phyloP scores from a whole-genome alignment of 2,113 vertebrate species.

The Sigmodon hispidus region DNA sequence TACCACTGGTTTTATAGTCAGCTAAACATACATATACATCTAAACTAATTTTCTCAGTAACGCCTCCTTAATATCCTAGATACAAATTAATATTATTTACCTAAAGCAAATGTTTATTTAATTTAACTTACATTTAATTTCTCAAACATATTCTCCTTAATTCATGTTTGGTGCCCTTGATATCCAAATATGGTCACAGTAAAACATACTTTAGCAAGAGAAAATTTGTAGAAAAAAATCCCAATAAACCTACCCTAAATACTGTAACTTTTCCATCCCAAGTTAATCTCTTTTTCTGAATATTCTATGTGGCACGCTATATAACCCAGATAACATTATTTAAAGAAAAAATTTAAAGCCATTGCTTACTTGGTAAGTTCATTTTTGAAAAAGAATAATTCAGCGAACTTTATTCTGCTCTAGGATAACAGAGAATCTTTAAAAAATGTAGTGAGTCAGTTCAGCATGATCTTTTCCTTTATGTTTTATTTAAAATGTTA shows the following conservation, averaged over 20 bases:
- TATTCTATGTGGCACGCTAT: background rate
- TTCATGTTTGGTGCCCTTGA: constrained; percentile 47
- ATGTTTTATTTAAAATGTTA: constrained; percentile 90
- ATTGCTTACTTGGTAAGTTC: constrained; percentile 42
- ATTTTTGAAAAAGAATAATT: constrained; percentile 64
- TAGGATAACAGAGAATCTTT: constrained; percentile 76
- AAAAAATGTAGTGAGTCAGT: constrained; percentile 75
- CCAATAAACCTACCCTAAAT: background rate
- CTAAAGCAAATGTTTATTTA: constrained; percentile 49
- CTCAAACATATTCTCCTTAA: constrained; percentile 18
- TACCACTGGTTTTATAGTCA: constrained; percentile 18
- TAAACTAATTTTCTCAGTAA: constrained; percentile 48
- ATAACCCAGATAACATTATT: constrained; percentile 29
- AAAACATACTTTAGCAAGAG: constrained; percentile 37
- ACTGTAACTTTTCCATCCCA: background rate
- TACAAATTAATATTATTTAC: constrained; percentile 40
- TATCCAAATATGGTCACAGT: constrained; percentile 38
- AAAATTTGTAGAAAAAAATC: constrained; percentile 46
- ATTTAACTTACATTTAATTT: constrained; percentile 58
- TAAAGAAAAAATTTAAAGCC: constrained; percentile 54
- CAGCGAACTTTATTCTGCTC: constrained; percentile 64
- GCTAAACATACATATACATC: background rate
- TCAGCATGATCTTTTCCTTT: constrained; percentile 82
- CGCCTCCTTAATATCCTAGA: constrained; percentile 59
- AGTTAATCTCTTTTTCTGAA: background rate